Base-by-base conservation (phyloP, 2,888 invertebrate species). In the Corythucha ciliata region DNA sequence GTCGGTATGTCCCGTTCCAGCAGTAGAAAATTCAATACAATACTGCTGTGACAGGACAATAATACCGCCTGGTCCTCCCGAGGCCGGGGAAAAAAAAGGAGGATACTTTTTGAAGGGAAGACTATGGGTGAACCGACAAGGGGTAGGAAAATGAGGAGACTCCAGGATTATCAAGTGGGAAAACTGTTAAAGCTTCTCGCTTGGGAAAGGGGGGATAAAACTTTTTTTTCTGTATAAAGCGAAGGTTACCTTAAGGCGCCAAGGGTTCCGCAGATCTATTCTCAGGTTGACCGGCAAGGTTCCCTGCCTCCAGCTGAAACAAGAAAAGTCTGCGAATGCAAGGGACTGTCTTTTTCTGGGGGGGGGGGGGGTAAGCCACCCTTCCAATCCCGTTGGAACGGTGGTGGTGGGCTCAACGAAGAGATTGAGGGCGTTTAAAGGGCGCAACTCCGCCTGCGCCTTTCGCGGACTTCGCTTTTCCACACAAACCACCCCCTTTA, bases 1-100 rank as follows among this genome's bases (percentile, higher is more conserved):
- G 52, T 57, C 58, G 57, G 50, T 53, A 60, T 89, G 89, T 87
- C 89, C 86, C 79, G 84, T 76, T 79, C 80, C 86, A 89, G 84
- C 89, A 89, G 89, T 89, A 89, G 76, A 67, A 74, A 70, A 70
- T 63, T 70, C 67, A 71, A 74, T 39, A 72, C 70, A 79, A 81
- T 89, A 89, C 89, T 89, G 89, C 89, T 89, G 89, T 89, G 89
- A 89, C 89, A 88, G 88, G 89, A 90, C 89, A 90, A 90, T 89
- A 89, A 89, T 78, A 83, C 79, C 77, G 81, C 78, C 76, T 70
- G 72, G 74, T 7, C 8, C 44, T 34, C 33, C 47, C 39, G 24
- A 10, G n/a, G 26, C 46, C n/a, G 33, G 22, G n/a, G 33, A 46
- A 12, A 14, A 29, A 27, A 18, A n/a, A 20, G 32, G 34, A 10